Evolutionary conservation across 2,888 invertebrate species (phyloP).

Genomic region (Thereva nobilitata): DNA sequence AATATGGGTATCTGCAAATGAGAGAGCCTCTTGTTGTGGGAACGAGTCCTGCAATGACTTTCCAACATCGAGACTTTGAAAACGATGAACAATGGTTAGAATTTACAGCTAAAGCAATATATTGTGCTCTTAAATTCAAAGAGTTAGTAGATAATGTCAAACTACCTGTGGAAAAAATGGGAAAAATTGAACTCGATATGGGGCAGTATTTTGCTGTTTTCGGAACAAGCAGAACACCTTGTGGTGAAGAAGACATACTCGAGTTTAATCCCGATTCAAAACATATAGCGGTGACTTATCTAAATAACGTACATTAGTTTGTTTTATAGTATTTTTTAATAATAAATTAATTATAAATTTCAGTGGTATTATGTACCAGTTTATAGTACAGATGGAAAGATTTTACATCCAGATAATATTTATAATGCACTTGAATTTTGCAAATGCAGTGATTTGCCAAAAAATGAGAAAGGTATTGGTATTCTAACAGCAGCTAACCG

Average conservation of each 20-base stretch:
- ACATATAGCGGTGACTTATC: conserved; percentile 79
- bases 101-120: conserved; percentile 70
- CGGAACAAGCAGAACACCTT: conserved; percentile 84
- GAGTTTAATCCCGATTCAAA: conserved; percentile 66
- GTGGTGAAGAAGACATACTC: conserved; percentile 66
- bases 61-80: conserved; percentile 69
- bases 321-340: no score
- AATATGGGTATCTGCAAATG: conserved; percentile 81
- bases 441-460: no score
- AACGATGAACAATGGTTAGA: conserved; percentile 63
- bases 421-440: no score
- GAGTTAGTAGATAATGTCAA: conserved; percentile 56
- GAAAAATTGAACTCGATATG: conserved; percentile 85
- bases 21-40: conserved; percentile 81
- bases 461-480: conserved; percentile 57
- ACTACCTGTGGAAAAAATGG: conserved; percentile 74
- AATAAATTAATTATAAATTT: no score
- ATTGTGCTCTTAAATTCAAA: conserved; percentile 52
- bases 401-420: conserved; percentile 58
- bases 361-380: no score
- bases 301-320: conserved; percentile 74
- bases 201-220: conserved; percentile 86
- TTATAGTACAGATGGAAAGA: conserved; percentile 43
- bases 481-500: conserved; percentile 78
- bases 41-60: conserved; percentile 84